A percentile compares a stretch with the other conserved stretches of the same genome.
phyloP scores from a whole-genome alignment of 1,140 invertebrate species.

The Globodera rostochiensis region DNA sequence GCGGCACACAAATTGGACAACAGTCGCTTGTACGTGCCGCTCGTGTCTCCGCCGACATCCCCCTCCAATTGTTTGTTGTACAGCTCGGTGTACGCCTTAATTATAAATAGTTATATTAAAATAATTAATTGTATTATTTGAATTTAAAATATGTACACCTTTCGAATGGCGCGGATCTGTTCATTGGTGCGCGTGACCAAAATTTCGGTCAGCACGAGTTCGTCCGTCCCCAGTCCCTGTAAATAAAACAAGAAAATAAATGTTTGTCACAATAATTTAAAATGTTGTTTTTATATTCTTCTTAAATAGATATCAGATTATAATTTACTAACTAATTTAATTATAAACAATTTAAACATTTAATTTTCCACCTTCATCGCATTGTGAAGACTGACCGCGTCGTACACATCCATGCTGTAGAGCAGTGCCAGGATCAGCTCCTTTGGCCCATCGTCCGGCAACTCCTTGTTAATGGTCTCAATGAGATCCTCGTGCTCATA shows the following conservation, averaged over 20 bases:
- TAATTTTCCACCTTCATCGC: conserved; percentile 8
- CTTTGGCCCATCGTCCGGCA: background rate
- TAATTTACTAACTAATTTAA: background rate
- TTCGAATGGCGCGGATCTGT: conserved; percentile 67
- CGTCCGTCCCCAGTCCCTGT: conserved; percentile 70
- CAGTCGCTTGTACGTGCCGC: conserved; percentile 85
- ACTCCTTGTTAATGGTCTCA: background rate
- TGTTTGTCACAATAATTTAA: no score
- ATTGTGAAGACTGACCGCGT: conserved; percentile 20
- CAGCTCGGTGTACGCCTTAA: conserved; percentile 71
- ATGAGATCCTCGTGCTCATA: conserved; percentile 4
- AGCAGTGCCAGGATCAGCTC: conserved; percentile 15
- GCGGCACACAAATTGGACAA: conserved; percentile 72
- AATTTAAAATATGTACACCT: background rate
- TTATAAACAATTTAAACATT: background rate
- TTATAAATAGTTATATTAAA: background rate
- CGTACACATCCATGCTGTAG: background rate
- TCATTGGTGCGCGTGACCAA: conserved; percentile 68
- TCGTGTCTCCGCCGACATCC: conserved; percentile 87
- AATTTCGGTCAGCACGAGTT: conserved; percentile 68
- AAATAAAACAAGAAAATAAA: conserved; percentile 61
- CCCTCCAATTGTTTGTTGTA: conserved; percentile 82
- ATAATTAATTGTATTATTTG: no score
- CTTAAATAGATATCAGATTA: no score
- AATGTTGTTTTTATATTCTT: no score